Conservation (phyloP, 2,113 vertebrate species). For the Thryonomys swinderianus region DNA sequence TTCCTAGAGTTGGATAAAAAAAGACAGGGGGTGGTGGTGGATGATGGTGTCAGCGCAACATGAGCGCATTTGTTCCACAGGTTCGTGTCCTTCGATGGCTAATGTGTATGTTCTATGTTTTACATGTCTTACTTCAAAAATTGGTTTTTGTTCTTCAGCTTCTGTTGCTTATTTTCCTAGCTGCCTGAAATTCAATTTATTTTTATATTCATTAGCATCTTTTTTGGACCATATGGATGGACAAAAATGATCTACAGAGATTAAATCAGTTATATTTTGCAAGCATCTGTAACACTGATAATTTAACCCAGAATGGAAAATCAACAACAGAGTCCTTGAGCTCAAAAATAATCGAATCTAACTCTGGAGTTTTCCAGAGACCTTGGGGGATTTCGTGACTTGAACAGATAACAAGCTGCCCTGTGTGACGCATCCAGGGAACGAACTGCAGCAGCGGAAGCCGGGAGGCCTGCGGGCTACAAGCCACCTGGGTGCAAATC, state of each 20-base stretch:
- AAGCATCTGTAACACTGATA: constrained; percentile 62
- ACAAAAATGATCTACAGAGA: constrained; percentile 54
- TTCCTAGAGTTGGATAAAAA: not conserved
- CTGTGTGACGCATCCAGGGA: not conserved
- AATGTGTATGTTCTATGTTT: not conserved
- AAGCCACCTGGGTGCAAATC: constrained; percentile 47
- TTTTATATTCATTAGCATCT: constrained; percentile 29
- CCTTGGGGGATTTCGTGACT: constrained; percentile 47
- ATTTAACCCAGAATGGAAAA: constrained; percentile 68
- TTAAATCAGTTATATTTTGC: constrained; percentile 63
- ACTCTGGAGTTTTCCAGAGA: constrained; percentile 33
- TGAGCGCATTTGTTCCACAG: not conserved
- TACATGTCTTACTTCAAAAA: not conserved
- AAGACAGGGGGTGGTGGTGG: not conserved
- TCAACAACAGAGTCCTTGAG: constrained; percentile 62
- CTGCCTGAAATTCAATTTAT: constrained; percentile 21
- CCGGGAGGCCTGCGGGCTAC: not conserved
- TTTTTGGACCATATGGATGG: constrained; percentile 44
- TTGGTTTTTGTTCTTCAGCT: not conserved
- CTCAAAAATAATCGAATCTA: constrained; percentile 71
- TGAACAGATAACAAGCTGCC: constrained; percentile 36
- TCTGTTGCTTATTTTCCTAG: constrained; percentile 12
- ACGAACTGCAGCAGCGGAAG: not conserved
- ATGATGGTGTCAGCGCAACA: too few species aligned
- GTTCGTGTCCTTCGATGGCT: not conserved